These are phyloP conservation scores for Pelochelys cantorii DNA, from an alignment of 2,797 vertebrate species.

Conservation along the genomic window DNA sequence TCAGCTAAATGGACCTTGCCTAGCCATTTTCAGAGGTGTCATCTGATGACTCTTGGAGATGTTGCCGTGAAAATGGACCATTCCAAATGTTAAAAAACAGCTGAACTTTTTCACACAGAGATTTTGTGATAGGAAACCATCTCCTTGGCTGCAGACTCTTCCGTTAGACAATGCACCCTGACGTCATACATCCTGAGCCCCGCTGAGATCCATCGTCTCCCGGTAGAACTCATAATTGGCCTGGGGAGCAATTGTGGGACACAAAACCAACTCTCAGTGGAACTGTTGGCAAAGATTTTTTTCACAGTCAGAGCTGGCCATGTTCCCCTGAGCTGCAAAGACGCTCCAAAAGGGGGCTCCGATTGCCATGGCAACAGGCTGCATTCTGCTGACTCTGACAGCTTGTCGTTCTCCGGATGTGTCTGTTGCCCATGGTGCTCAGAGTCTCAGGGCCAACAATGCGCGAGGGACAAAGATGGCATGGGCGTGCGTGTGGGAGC, in stretches of 20 bases:
- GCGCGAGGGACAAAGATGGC: slow-evolving; percentile 44
- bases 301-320: slow-evolving; percentile 38
- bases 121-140: neutral
- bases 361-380: slow-evolving; percentile 63
- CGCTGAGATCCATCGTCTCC: slow-evolving; percentile 12
- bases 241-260: slow-evolving; percentile 24
- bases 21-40: neutral
- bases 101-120: neutral
- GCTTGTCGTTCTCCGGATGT: slow-evolving; percentile 10
- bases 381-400: slow-evolving; percentile 50
- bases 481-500: neutral
- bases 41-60: neutral
- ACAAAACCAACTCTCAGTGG: slow-evolving; percentile 32
- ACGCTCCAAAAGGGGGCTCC: slow-evolving; percentile 28
- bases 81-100: neutral
- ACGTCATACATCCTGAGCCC: neutral
- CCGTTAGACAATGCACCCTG: slow-evolving; percentile 33
- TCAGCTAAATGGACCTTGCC: neutral
- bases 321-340: slow-evolving; percentile 2
- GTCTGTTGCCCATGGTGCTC: slow-evolving; percentile 24
- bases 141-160: slow-evolving; percentile 26
- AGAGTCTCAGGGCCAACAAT: slow-evolving; percentile 31
- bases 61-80: neutral
- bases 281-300: slow-evolving; percentile 22
- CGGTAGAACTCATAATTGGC: slow-evolving; percentile 32